phyloP scores from a whole-genome alignment of 2,888 invertebrate genomes.

The Microplitis manilae region DNA sequence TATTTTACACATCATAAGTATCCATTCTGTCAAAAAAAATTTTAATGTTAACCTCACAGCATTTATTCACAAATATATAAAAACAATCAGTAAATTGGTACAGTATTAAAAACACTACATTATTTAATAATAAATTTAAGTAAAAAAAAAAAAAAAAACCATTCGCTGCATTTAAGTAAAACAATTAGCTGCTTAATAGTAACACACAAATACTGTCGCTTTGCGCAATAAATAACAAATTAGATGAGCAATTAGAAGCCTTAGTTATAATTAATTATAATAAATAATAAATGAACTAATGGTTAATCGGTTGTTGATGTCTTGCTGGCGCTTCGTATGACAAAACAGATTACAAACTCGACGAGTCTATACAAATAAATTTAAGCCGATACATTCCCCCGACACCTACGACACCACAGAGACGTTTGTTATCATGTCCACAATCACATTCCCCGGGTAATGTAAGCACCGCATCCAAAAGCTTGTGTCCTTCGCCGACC shows the following conservation, averaged over 20 bases:
- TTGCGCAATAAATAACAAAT: too few species aligned
- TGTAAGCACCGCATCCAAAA: constrained; percentile 50
- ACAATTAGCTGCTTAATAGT: background rate
- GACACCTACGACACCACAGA: constrained; percentile 60
- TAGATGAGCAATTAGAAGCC: too few species aligned
- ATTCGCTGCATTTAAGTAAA: too few species aligned
- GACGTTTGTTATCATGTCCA: constrained; percentile 63
- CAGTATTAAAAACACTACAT: background rate
- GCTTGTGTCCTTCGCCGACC: constrained; percentile 71
- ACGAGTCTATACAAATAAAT: constrained; percentile 49
- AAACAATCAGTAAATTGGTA: background rate
- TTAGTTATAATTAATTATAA: constrained; percentile 6
- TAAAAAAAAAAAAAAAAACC: too few species aligned
- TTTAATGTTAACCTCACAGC: background rate
- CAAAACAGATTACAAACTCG: constrained; percentile 50
- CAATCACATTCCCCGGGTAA: constrained; percentile 56
- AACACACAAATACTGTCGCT: background rate
- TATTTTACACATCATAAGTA: background rate
- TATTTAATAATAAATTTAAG: background rate
- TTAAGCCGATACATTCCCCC: constrained; percentile 60
- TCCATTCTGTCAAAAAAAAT: background rate
- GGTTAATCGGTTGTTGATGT: constrained; percentile 14
- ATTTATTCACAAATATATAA: constrained; percentile 2
- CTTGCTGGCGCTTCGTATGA: constrained; percentile 14
- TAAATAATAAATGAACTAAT: background rate